Conservation (phyloP, 2,888 invertebrate genomes). For the Panzeria rudis region DNA sequence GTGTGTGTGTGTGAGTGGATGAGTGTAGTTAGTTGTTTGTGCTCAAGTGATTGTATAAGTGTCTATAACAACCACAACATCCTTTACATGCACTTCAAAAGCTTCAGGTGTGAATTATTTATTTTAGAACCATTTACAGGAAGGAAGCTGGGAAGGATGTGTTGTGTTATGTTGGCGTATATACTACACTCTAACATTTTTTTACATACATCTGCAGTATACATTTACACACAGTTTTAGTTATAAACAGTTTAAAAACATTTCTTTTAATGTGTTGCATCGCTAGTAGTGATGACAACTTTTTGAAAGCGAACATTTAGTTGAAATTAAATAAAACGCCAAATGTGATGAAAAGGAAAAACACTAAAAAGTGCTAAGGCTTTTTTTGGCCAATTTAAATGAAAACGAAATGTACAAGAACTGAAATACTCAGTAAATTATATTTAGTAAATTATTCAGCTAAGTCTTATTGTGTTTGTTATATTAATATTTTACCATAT, state of each 20-base stretch:
- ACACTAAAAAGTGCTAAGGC: too few species aligned
- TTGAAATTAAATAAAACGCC: background rate
- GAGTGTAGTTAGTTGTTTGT: slow-evolving; percentile 20
- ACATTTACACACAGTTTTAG: background rate
- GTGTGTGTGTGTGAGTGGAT: background rate
- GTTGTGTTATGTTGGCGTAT: slow-evolving; percentile 53
- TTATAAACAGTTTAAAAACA: background rate
- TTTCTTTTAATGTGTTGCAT: slow-evolving; percentile 15
- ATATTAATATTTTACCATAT: too few species aligned
- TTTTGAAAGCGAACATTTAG: background rate
- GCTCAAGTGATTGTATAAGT: slow-evolving; percentile 48
- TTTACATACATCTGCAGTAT: background rate
- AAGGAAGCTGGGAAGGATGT: slow-evolving; percentile 74
- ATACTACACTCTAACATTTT: slow-evolving; percentile 1
- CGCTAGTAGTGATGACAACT: background rate
- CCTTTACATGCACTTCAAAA: slow-evolving; percentile 72
- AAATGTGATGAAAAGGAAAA: background rate
- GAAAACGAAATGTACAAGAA: too few species aligned
- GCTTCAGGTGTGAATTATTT: slow-evolving; percentile 82
- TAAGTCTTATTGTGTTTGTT: too few species aligned
- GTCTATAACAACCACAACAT: slow-evolving; percentile 64
- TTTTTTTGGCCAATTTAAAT: too few species aligned
- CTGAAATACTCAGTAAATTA: too few species aligned
- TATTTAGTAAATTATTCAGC: too few species aligned
- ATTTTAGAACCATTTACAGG: slow-evolving; percentile 77